Evolutionary conservation across 2,888 invertebrate species (phyloP).

Genomic region (Laspeyria flexula): DNA sequence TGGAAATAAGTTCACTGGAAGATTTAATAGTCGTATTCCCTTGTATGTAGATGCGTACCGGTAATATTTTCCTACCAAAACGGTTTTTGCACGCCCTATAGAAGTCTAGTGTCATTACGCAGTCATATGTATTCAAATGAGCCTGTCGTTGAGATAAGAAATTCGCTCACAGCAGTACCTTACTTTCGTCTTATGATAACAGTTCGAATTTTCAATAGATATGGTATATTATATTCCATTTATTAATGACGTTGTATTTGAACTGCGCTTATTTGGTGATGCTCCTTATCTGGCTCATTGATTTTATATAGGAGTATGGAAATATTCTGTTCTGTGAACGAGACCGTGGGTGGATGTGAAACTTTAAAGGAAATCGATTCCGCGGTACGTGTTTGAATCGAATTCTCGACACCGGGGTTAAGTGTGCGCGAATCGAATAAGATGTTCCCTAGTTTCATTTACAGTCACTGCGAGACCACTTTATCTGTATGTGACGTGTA

Average conservation of each 20-base stretch:
- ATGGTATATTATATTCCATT: constrained; percentile 24
- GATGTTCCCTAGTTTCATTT: constrained; percentile 59
- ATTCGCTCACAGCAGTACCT: constrained; percentile 27
- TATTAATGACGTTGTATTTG: constrained; percentile 20
- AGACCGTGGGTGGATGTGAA: constrained; percentile 71
- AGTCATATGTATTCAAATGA: constrained; percentile 43
- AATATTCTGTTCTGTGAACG: constrained; percentile 54
- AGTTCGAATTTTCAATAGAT: constrained; percentile 25
- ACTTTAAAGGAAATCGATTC: constrained; percentile 74
- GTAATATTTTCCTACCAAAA: constrained; percentile 40
- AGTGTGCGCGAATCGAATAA: constrained; percentile 71
- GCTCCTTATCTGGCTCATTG: constrained; percentile 34
- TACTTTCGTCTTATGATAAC: constrained; percentile 25
- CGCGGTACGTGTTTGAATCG: constrained; percentile 65
- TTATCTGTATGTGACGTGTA: constrained; percentile 25
- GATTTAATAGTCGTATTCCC: constrained; percentile 51
- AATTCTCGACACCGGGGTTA: constrained; percentile 74
- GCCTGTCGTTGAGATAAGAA: constrained; percentile 35
- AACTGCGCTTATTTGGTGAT: constrained; percentile 30
- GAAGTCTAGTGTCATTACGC: constrained; percentile 30
- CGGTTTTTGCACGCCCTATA: constrained; percentile 30
- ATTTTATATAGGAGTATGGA: constrained; percentile 57
- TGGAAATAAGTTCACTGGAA: constrained; percentile 60
- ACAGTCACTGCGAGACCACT: constrained; percentile 34
- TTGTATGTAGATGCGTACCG: constrained; percentile 43